A percentile compares a stretch with the other conserved stretches of the same genome.
Evolutionary conservation across 1,140 invertebrate genomes (phyloP).

Genomic region (Drosophila ironensis): DNA sequence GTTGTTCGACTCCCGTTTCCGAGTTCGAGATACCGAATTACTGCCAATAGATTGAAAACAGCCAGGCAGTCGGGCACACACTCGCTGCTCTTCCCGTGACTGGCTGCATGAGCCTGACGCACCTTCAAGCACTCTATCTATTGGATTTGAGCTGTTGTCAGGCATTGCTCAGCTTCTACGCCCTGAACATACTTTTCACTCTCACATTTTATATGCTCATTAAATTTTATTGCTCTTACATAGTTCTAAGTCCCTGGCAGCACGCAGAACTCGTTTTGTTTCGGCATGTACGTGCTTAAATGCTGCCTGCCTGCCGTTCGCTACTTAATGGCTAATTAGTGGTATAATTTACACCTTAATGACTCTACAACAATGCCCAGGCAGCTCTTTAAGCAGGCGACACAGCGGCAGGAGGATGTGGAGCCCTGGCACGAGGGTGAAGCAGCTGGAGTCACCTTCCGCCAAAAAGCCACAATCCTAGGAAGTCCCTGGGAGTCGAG

Average conservation of each 20-base stretch:
- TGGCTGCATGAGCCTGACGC: slow-evolving; percentile 7
- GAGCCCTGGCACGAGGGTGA: too few relatives aligned
- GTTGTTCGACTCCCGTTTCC: slow-evolving; percentile 20
- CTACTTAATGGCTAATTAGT: slow-evolving; percentile 77
- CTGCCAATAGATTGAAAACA: slow-evolving; percentile 34
- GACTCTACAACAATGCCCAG: slow-evolving; percentile 67
- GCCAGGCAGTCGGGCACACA: slow-evolving; percentile 4
- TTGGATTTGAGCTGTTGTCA: slow-evolving; percentile 18
- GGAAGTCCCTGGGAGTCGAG: too few relatives aligned
- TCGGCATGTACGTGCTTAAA: slow-evolving; percentile 48
- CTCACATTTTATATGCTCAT: slow-evolving; percentile 66
- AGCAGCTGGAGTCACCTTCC: too few relatives aligned
- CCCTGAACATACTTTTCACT: slow-evolving; percentile 55
- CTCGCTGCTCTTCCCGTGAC: neutral
- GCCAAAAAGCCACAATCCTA: slow-evolving; percentile 43
- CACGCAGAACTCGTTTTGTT: slow-evolving; percentile 17
- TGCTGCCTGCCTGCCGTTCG: slow-evolving; percentile 42
- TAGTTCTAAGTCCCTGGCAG: slow-evolving; percentile 37
- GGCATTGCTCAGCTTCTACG: slow-evolving; percentile 2
- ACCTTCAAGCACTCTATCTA: slow-evolving; percentile 27
- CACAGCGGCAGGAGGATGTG: neutral
- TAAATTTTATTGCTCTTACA: slow-evolving; percentile 68
- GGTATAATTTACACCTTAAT: slow-evolving; percentile 80
- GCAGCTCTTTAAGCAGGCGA: slow-evolving; percentile 19
- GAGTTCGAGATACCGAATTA: slow-evolving; percentile 21